phyloP scores from a whole-genome alignment of 2,888 invertebrate species.

The Uloborus plumipes region DNA sequence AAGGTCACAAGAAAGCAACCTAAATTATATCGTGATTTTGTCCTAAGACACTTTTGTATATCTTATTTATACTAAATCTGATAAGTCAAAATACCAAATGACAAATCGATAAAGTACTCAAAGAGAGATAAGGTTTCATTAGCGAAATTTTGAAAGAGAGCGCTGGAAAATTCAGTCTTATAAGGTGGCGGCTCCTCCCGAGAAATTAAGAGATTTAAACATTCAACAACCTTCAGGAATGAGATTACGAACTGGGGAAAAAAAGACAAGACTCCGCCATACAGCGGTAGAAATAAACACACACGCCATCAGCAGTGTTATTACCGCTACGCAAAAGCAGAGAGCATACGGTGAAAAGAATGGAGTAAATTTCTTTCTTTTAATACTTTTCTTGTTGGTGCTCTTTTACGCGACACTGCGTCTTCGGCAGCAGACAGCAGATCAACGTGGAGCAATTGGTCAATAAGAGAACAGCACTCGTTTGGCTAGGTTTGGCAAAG shows the following conservation, averaged over 20 bases:
- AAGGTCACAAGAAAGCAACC: no score
- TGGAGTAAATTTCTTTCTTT: conserved; percentile 7
- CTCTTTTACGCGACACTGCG: conserved; percentile 36
- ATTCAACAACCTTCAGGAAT: no score
- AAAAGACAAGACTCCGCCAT: no score
- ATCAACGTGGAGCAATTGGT: conserved; percentile 41
- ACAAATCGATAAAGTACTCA: neutral
- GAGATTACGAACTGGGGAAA: no score
- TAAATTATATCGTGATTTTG: no score
- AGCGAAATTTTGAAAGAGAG: neutral
- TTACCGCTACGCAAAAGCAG: neutral
- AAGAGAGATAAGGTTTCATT: neutral
- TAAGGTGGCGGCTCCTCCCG: neutral
- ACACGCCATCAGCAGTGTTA: neutral
- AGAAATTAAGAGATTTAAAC: neutral
- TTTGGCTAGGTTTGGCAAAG: conserved; percentile 11
- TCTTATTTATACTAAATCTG: no score
- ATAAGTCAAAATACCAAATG: no score
- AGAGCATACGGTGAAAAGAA: conserved; percentile 1
- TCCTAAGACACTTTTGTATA: no score
- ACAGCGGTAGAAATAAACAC: no score
- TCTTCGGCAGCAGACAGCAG: conserved; percentile 34
- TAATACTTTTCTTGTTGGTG: neutral
- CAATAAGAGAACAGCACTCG: conserved; percentile 18
- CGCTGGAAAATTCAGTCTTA: neutral